Base-by-base conservation (phyloP, 2,797 vertebrate species). In the Crocidura indochinensis region DNA sequence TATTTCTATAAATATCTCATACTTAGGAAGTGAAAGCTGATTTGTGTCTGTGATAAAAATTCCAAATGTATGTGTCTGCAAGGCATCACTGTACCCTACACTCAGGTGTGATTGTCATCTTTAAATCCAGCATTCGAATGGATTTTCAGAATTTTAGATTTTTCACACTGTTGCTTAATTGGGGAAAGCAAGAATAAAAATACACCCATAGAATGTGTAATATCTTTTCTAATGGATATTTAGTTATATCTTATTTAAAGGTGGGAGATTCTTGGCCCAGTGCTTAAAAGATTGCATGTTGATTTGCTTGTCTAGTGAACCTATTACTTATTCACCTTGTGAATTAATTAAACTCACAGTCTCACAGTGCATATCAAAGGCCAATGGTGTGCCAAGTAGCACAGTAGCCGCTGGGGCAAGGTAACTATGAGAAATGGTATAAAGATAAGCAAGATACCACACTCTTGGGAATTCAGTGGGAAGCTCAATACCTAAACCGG, bases 1-100 rank as follows among this genome's bases (percentile, higher is more conserved):
- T 65, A 84, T 91, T 93, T 86, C 90, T 91, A 8, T 38, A 38
- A 38, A 38, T 80, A 71, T 76, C 31, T 89, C 68, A 68, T 24
- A 24, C 10, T 53, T 44, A 10, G 10, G 20, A 77, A 38, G 53
- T 68, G 56, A 92, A 92, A 20, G 6, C 82, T 80, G 82, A 15
- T 71, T 71, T 83, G 64, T 77, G 74, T 67, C 65, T 68, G 17
- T 60, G 38, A 69, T 65, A 3, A 68, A 20, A n/a, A 8, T 0
- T 80, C 31, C 0, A 0, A 65, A 53, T 8, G 19, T 65, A 10
- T 44, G 31, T 51, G 62, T 38, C 31, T 12, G 38, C n/a, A 26
- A 17, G 22, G 10, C 31, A 31, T 9, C n/a, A 15, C 15, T 6
- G 31, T 22, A 15, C 11, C n/a, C 80, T 12, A 47, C 10, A 22